A percentile compares a stretch with the other conserved stretches of the same genome.
phyloP scores from a whole-genome alignment of 2,113 vertebrate species.

The Tursiops truncatus region DNA sequence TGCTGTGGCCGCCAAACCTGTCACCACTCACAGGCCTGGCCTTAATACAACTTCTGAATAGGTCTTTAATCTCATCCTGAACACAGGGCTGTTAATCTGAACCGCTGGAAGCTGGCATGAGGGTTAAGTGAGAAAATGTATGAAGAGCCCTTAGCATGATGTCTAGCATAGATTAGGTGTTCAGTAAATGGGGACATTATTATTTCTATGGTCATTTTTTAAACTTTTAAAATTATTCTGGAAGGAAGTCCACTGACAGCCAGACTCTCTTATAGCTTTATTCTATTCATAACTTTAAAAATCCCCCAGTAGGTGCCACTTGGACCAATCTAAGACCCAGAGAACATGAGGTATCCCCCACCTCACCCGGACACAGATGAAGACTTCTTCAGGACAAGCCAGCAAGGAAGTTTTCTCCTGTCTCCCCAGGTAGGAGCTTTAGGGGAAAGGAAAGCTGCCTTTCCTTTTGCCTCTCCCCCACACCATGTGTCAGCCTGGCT shows the following conservation, averaged over 20 bases:
- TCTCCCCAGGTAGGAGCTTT: not conserved
- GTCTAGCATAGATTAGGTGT: not conserved
- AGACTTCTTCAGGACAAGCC: not conserved
- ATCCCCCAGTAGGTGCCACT: not conserved
- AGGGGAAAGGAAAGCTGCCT: not conserved
- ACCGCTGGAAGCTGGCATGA: not conserved
- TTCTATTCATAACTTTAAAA: constrained; percentile 20
- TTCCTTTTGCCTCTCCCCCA: not conserved
- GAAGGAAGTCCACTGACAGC: not conserved
- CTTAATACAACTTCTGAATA: not conserved
- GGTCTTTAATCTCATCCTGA: not conserved
- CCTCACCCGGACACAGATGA: not conserved
- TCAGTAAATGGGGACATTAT: not conserved
- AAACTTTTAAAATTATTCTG: constrained; percentile 20
- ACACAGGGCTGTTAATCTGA: not conserved
- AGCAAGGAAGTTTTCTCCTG: not conserved
- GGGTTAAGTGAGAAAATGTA: not conserved
- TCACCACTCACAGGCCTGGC: not conserved
- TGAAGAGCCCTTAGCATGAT: not conserved
- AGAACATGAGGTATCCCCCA: not conserved
- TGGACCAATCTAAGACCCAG: not conserved
- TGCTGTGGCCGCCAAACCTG: not conserved
- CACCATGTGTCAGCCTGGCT: not conserved
- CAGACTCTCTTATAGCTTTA: not conserved
- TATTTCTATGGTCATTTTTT: not conserved